Evolutionary conservation across 2,888 invertebrate genomes (phyloP), one percentile per base, ranked within the genome.

Genomic region (Melangyna quadrimaculata): DNA sequence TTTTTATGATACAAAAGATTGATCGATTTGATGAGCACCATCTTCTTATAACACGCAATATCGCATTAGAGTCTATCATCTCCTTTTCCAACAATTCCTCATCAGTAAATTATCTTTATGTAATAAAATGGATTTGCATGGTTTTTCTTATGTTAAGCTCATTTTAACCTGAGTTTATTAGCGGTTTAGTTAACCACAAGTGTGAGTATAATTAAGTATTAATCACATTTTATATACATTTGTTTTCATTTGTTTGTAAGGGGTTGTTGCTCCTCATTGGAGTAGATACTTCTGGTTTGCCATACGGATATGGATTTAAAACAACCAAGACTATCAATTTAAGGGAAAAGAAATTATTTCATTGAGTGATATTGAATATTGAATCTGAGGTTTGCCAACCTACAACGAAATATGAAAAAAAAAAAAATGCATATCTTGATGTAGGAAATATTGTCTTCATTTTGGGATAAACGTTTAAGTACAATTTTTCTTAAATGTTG

Each of bases 11-110:
- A 27, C 45, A 45, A n/a, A n/a, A n/a, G 37, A 63, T 40, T 69
- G 29, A 57, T 69, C 35, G 12, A 43, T 43, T 24, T 55, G 43
- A 57, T 53, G 72, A 59, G 59, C 55, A 75, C 51, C 6, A 75
- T 57, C 6, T 48, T 27, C 29, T 75, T 75, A 19, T 59, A 19
- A 40, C 57, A 61, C 29, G 10, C 8, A 24, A 10, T 29, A 57
- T 51, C 32, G 55, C 17, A 53, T 77, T 59, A 14, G n/a, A 29
- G 51, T 71, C 61, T n/a, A n/a, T n/a, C 72, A 72, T 72, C 43
- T 45, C 27, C 29, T 73, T 48, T 51, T 37, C 17, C 72, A 48
- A 37, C 35, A 32, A 32, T 53, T 53, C 43, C 12, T 27, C 27
- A 40, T n/a, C n/a, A n/a, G n/a, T n/a, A n/a, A 32, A 5, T 32